A percentile compares a stretch with the other conserved stretches of the same genome.
phyloP scores from a whole-genome alignment of 2,888 invertebrate genomes.

The Entomobrya multifasciata region DNA sequence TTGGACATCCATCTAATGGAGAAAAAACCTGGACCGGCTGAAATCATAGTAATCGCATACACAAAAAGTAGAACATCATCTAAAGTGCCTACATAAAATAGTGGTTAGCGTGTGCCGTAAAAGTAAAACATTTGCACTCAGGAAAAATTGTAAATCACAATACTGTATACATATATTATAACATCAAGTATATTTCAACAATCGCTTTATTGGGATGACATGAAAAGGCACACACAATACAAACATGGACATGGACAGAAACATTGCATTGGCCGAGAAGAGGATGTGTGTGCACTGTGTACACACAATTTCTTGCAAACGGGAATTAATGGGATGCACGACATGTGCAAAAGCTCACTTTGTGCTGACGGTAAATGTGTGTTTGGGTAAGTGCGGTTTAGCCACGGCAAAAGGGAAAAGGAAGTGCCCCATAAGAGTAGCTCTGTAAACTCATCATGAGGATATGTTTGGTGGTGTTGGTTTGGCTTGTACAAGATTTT shows the following conservation, averaged over 20 bases:
- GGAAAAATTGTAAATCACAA: constrained; percentile 29
- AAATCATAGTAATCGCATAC: constrained; percentile 39
- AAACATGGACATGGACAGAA: constrained; percentile 14
- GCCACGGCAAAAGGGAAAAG: constrained; percentile 23
- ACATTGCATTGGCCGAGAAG: constrained; percentile 18
- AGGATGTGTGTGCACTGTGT: constrained; percentile 34
- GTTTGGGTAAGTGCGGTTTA: constrained; percentile 11
- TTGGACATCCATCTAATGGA: constrained; percentile 59
- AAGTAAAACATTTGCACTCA: constrained; percentile 40
- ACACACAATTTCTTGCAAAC: constrained; percentile 60
- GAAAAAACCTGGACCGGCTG: constrained; percentile 54
- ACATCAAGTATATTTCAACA: neutral
- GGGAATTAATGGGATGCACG: constrained; percentile 67
- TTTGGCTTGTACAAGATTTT: neutral
- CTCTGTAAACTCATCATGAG: constrained; percentile 46
- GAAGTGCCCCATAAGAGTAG: constrained; percentile 55
- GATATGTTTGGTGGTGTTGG: constrained; percentile 17
- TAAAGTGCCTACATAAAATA: constrained; percentile 40
- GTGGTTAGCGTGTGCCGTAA: constrained; percentile 8
- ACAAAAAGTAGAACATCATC: constrained; percentile 32
- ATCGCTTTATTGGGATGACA: constrained; percentile 19
- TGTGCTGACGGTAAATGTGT: neutral
- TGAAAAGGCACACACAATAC: constrained; percentile 40
- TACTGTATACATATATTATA: constrained; percentile 34
- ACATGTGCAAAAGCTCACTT: constrained; percentile 58